Conservation (phyloP, 1,140 invertebrate species). For the Pristionchus pacificus region DNA sequence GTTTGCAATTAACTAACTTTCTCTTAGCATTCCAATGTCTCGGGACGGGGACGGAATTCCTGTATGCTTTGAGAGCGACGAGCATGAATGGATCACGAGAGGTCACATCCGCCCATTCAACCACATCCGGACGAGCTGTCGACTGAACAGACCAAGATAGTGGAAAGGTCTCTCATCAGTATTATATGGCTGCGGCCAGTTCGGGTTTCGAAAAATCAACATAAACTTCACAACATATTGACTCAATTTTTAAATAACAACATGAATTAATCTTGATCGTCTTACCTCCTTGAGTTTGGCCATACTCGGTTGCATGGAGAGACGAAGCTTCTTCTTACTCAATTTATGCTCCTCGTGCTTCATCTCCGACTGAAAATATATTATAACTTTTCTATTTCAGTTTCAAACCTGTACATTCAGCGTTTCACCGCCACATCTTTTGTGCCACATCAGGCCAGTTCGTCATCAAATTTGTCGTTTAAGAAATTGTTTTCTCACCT, state of each 20-base stretch:
- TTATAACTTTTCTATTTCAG: slow-evolving; percentile 48
- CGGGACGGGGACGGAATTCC: slow-evolving; percentile 92
- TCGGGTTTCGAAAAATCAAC: not conserved
- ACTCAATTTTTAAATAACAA: slow-evolving; percentile 18
- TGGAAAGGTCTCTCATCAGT: slow-evolving; percentile 1
- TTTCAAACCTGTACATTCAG: too few species aligned
- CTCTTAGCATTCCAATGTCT: slow-evolving; percentile 98
- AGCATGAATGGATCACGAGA: slow-evolving; percentile 90
- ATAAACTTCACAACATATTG: not conserved
- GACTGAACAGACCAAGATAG: slow-evolving; percentile 44
- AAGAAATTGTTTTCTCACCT: slow-evolving; percentile 40
- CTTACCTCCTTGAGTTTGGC: slow-evolving; percentile 51
- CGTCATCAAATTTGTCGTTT: too few species aligned
- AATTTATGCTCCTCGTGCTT: slow-evolving; percentile 42
- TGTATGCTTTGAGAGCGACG: slow-evolving; percentile 79
- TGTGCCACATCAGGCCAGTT: slow-evolving; percentile 43
- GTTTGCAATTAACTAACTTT: slow-evolving; percentile 63
- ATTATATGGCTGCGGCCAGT: not conserved
- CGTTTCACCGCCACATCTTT: slow-evolving; percentile 48
- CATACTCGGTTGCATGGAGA: slow-evolving; percentile 53
- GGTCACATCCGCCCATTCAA: slow-evolving; percentile 99
- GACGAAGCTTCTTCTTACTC: slow-evolving; percentile 45
- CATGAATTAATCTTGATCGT: slow-evolving; percentile 1
- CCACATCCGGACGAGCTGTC: slow-evolving; percentile 81
- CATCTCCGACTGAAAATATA: slow-evolving; percentile 45